Conservation (phyloP, 2,113 vertebrate genomes). For the Orthonyx spaldingii region DNA sequence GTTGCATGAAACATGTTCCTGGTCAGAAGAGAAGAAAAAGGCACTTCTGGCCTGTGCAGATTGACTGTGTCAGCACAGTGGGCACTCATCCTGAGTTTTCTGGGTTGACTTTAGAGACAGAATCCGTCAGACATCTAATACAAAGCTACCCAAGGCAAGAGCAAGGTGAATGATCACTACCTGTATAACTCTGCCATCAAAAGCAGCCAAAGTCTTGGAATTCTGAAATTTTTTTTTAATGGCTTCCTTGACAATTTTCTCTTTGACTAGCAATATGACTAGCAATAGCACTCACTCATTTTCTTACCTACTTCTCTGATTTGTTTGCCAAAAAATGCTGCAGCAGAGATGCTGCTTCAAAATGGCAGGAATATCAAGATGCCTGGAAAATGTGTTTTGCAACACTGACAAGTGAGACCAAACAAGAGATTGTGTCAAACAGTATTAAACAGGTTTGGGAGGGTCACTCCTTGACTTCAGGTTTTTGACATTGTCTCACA, state of each 20-base stretch:
- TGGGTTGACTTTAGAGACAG: background rate
- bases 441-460: background rate
- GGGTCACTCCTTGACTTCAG: background rate
- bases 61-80: background rate
- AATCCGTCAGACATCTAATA: background rate
- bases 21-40: background rate
- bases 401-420: background rate
- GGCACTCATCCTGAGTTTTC: background rate
- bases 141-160: fast-evolving
- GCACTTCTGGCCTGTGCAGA: background rate
- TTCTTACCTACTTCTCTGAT: background rate
- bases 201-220: background rate
- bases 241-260: background rate
- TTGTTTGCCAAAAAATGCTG: background rate
- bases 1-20: background rate
- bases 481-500: background rate
- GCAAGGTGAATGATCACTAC: background rate
- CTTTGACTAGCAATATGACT: background rate
- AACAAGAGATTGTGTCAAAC: background rate
- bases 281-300: background rate
- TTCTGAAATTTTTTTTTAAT: background rate
- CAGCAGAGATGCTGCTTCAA: background rate
- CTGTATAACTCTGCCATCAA: background rate
- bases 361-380: background rate
- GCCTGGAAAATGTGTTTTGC: background rate